Base-by-base conservation (phyloP, 2,888 invertebrate genomes). In the Thalpophila matura region DNA sequence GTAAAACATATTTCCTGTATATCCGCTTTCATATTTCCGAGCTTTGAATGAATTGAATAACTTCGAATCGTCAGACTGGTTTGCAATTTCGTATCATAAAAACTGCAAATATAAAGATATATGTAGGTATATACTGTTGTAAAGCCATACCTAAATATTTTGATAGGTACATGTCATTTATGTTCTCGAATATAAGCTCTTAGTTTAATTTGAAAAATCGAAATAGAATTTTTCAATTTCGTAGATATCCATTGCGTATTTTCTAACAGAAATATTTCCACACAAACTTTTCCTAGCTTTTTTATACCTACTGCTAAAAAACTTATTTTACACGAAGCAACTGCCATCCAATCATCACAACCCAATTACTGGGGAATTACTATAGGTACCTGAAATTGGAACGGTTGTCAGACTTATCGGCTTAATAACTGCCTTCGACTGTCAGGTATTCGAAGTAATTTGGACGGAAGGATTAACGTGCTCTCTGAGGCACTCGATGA, bases 11-110 rank as follows among this genome's bases (percentile, higher is more conserved):
- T 65, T 69, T 65, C 51, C 62, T 27, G 22, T 45, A 9, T 38
- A 62, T 50, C 51, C 45, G 37, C 10, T 53, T 33, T 49, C 40
- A 47, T 2, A 43, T 71, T 67, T 53, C 62, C 63, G 33, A 22
- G 20, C n/a, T 24, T 33, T 22, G 33, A 10, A 33, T 50, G 27
- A 33, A 71, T 54, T 62, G 71, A 62, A 70, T 70, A 70, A 54
- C 42, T 47, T 42, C 31, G 63, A 47, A 60, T 47, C 37, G 33
- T 47, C 31, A 31, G 10, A 33, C 40, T 3, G 35, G 53, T 33
- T 37, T 42, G 53, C 26, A 61, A 31, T 61, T 37, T 42, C 29
- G 42, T 37, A 47, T 40, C 24, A 12, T 43, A 26, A 0, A 29
- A 27, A 47, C n/a, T 33, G 31, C 3, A 9, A 9, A 35, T 26